Evolutionary conservation across 2,797 vertebrate genomes (phyloP).

Genomic region (Gallinago stenura): DNA sequence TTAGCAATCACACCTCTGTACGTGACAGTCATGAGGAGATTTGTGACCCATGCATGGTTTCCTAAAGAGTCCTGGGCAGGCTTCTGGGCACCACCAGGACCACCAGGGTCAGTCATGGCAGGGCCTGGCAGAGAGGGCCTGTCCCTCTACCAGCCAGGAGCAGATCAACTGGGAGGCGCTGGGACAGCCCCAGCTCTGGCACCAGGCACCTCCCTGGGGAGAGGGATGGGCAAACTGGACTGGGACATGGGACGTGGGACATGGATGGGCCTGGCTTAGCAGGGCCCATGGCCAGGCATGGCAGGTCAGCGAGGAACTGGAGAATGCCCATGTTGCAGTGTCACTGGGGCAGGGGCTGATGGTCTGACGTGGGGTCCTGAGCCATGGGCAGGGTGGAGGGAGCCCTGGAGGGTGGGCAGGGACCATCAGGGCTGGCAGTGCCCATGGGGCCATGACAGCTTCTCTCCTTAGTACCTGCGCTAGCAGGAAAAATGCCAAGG

Average conservation of each 20-base stretch:
- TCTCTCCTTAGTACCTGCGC: background rate
- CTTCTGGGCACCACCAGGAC: background rate
- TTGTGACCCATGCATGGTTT: fast-evolving
- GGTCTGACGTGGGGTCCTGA: background rate
- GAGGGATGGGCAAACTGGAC: fast-evolving
- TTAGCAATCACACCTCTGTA: background rate
- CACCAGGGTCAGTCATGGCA: background rate
- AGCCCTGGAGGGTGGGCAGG: background rate
- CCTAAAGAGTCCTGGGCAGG: background rate
- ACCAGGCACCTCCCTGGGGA: background rate
- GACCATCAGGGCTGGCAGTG: fast-evolving
- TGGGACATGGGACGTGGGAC: fast-evolving
- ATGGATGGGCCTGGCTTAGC: fast-evolving
- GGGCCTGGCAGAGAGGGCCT: background rate
- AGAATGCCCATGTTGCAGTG: fast-evolving
- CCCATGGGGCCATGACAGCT: background rate
- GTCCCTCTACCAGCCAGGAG: background rate
- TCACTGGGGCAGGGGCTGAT: fast-evolving
- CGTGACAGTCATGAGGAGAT: background rate
- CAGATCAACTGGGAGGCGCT: background rate
- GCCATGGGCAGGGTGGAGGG: too few relatives aligned
- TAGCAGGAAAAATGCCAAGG: background rate
- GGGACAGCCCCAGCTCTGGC: too few relatives aligned
- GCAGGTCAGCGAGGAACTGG: background rate
- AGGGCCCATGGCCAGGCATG: background rate